Evolutionary conservation across 2,888 invertebrate species (phyloP).

Genomic region (Parnassius smintheus): DNA sequence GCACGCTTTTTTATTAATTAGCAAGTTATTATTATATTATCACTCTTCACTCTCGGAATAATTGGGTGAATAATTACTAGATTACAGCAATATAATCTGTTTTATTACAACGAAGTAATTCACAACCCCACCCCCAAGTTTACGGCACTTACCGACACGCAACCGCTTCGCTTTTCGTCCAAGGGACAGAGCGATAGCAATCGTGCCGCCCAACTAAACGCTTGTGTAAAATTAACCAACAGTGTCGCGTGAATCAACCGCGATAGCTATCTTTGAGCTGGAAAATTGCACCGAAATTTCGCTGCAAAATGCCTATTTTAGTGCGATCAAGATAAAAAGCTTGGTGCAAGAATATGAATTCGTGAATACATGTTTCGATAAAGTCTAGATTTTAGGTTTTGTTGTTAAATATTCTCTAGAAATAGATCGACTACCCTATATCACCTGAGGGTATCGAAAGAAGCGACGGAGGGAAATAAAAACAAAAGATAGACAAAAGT

Average conservation of each 20-base stretch:
- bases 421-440: too few species aligned
- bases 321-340: slow-evolving; percentile 10
- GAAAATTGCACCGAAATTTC: slow-evolving; percentile 18
- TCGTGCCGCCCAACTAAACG: slow-evolving; percentile 31
- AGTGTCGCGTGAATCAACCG: slow-evolving; percentile 12
- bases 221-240: slow-evolving; percentile 13
- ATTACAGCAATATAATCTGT: neutral
- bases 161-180: slow-evolving; percentile 37
- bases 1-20: too few species aligned
- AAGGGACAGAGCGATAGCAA: slow-evolving; percentile 38
- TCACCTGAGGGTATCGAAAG: too few species aligned
- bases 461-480: too few species aligned
- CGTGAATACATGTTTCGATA: too few species aligned
- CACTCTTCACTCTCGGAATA: too few species aligned
- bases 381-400: too few species aligned
- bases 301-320: slow-evolving; percentile 9
- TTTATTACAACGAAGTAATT: slow-evolving; percentile 13
- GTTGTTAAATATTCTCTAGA: too few species aligned
- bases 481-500: too few species aligned
- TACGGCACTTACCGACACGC: slow-evolving; percentile 48
- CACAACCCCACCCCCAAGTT: slow-evolving; percentile 32
- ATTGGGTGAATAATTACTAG: too few species aligned
- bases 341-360: neutral
- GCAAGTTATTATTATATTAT: too few species aligned
- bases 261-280: slow-evolving; percentile 4